Evolutionary conservation across 2,797 vertebrate genomes (phyloP).

Genomic region (Philypnodon macrostomus): DNA sequence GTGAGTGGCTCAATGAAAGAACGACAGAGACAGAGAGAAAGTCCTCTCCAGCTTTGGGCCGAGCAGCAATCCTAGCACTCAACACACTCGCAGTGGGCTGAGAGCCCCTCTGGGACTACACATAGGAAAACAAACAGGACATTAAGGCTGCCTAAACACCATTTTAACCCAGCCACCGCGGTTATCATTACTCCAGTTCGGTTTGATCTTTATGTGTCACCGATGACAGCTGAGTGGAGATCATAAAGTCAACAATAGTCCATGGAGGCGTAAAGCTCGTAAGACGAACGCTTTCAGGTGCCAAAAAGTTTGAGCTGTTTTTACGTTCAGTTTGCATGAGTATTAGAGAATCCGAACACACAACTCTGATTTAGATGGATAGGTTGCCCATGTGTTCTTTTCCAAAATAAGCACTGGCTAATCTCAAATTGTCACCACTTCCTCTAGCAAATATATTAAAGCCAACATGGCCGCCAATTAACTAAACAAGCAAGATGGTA

Average conservation of each 20-base stretch:
- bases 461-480: conserved; percentile 11
- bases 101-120: conserved; percentile 53
- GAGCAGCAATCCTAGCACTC: conserved; percentile 62
- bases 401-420: conserved; percentile 9
- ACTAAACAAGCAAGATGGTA: conserved; percentile 13
- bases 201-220: conserved; percentile 27
- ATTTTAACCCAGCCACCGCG: conserved; percentile 41
- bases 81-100: conserved; percentile 39
- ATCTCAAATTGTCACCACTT: conserved; percentile 24
- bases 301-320: background rate
- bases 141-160: conserved; percentile 64
- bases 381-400: conserved; percentile 10
- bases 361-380: conserved; percentile 4
- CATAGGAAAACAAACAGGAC: conserved; percentile 66
- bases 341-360: background rate
- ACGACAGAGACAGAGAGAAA: conserved; percentile 27
- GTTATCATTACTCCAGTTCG: conserved; percentile 44
- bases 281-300: conserved; percentile 1
- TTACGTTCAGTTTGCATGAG: background rate
- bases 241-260: conserved; percentile 19
- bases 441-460: conserved; percentile 9
- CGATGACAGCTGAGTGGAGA: conserved; percentile 45
- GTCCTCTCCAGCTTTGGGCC: conserved; percentile 48
- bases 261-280: conserved; percentile 21
- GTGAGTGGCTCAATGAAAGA: too few relatives aligned